These are phyloP conservation scores for Picathartes gymnocephalus DNA, from an alignment of 2,113 vertebrate genomes.

Conservation along the genomic window DNA sequence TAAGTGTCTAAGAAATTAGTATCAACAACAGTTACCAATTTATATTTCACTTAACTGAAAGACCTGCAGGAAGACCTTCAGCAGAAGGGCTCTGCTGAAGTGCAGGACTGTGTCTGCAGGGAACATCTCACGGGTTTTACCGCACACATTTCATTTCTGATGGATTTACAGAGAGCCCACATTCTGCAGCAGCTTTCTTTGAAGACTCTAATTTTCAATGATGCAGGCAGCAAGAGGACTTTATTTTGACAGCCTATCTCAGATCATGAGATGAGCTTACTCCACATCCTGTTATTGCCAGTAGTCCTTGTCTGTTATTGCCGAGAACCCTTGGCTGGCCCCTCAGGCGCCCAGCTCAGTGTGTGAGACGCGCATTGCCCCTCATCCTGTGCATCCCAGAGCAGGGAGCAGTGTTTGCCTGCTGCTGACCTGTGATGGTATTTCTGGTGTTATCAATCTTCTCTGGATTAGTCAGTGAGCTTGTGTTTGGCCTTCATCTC, in stretches of 20 bases:
- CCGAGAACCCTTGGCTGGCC: neutral
- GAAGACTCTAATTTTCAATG: neutral
- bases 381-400: neutral
- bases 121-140: neutral
- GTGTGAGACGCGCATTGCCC: neutral
- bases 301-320: too few species aligned
- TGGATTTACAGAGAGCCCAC: neutral
- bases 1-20: slow-evolving; percentile 37
- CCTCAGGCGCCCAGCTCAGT: neutral
- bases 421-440: neutral
- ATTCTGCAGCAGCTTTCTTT: neutral
- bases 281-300: neutral
- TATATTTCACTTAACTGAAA: slow-evolving; percentile 40
- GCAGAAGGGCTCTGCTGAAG: neutral
- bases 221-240: neutral
- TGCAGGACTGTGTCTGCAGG: neutral
- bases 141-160: neutral
- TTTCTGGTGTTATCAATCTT: neutral
- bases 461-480: neutral
- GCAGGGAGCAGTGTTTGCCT: neutral
- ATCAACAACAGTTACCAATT: slow-evolving; percentile 42
- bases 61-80: neutral
- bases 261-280: neutral
- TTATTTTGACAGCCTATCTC: neutral
- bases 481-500: neutral